phyloP scores from a whole-genome alignment of 2,113 vertebrate genomes.

The Coracopsis vasa region DNA sequence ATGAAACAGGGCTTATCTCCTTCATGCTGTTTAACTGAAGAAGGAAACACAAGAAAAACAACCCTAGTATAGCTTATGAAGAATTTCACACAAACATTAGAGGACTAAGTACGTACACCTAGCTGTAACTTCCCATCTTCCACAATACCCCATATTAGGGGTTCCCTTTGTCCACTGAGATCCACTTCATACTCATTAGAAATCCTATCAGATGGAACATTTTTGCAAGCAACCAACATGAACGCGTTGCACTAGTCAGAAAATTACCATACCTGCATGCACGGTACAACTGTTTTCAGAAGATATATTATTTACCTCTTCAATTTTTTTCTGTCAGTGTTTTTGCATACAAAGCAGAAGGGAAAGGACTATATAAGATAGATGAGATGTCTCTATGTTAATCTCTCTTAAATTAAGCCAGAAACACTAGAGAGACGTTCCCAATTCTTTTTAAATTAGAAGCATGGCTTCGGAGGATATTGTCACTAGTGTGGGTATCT shows the following conservation, averaged over 20 bases:
- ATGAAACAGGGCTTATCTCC: neutral
- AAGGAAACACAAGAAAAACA: neutral
- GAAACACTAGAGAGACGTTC: slow-evolving; percentile 66
- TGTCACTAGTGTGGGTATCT: slow-evolving; percentile 24
- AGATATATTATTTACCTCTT: slow-evolving; percentile 56
- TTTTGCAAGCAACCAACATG: neutral
- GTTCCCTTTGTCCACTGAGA: neutral
- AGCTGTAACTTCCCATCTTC: neutral
- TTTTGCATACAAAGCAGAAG: slow-evolving; percentile 58
- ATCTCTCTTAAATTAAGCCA: slow-evolving; percentile 79
- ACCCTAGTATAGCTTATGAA: neutral
- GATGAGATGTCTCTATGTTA: slow-evolving; percentile 58
- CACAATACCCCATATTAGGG: neutral
- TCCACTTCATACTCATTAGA: neutral
- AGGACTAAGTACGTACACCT: neutral
- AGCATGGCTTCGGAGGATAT: slow-evolving; percentile 58
- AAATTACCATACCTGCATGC: neutral
- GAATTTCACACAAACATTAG: neutral
- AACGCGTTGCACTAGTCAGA: neutral
- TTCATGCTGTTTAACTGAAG: neutral
- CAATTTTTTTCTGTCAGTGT: neutral
- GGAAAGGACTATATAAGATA: slow-evolving; percentile 24
- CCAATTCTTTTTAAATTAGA: slow-evolving; percentile 80
- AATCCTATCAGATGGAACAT: neutral
- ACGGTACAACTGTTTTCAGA: slow-evolving; percentile 48